Evolutionary conservation across 2,888 invertebrate genomes (phyloP).

Genomic region (Caenorhabditis plicata): DNA sequence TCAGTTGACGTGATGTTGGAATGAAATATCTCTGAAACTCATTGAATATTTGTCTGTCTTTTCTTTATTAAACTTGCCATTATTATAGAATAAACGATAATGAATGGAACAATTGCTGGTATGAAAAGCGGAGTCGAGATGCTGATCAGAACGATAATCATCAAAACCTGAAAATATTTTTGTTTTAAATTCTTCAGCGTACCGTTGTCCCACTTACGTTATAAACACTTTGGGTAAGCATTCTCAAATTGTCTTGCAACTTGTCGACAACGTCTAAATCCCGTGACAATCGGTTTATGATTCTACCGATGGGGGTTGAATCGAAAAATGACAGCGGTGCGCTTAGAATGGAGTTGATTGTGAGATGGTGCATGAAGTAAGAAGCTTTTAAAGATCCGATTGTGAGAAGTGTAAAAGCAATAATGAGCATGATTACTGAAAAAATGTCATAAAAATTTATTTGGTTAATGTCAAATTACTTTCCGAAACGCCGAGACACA

Average conservation of each 20-base stretch:
- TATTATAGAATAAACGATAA: conserved; percentile 45
- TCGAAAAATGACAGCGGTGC: conserved; percentile 66
- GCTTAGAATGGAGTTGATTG: conserved; percentile 61
- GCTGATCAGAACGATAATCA: conserved; percentile 37
- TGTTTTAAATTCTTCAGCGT: no score
- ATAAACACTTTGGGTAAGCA: conserved; percentile 30
- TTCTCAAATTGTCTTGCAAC: conserved; percentile 44
- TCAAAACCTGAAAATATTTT: no score
- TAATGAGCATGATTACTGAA: conserved; percentile 41
- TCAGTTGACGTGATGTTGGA: conserved; percentile 86
- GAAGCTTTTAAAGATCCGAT: conserved; percentile 36
- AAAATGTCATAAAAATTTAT: background rate
- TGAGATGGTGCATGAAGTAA: conserved; percentile 55
- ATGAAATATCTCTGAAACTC: conserved; percentile 83
- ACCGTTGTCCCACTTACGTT: no score
- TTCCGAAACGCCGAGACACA: conserved; percentile 23
- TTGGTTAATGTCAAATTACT: conserved; percentile 8
- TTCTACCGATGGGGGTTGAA: conserved; percentile 65
- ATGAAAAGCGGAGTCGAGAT: conserved; percentile 48
- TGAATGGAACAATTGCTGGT: conserved; percentile 43
- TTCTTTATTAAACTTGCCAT: conserved; percentile 43
- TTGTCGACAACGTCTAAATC: conserved; percentile 59
- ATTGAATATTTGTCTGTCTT: no score
- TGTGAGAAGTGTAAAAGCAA: conserved; percentile 36
- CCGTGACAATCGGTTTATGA: conserved; percentile 55